A percentile compares a stretch with the other conserved stretches of the same genome.
Evolutionary conservation across 2,797 vertebrate genomes (phyloP).

Genomic region (Lepus townsendii): DNA sequence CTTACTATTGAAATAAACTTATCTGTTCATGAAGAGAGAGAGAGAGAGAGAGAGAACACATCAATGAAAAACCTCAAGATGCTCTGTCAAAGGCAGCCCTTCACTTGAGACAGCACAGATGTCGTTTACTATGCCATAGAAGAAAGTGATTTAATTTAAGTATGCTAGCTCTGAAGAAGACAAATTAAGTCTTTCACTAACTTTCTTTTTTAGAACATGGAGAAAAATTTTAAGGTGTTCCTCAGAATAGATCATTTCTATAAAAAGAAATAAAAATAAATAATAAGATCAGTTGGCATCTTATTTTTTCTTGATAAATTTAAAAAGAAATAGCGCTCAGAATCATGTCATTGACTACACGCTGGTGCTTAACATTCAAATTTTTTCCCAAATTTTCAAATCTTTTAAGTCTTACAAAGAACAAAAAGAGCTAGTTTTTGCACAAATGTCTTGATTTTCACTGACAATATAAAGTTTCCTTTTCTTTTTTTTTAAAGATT

Average conservation of each 20-base stretch:
- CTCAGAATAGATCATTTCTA: not conserved
- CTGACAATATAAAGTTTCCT: not conserved
- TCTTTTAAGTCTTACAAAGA: not conserved
- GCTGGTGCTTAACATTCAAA: not conserved
- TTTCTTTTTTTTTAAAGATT: not conserved
- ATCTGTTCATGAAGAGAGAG: conserved; percentile 48
- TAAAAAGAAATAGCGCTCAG: not conserved
- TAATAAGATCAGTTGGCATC: not conserved
- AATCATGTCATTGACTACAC: not conserved
- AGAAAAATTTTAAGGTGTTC: not conserved
- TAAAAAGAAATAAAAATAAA: conserved; percentile 12
- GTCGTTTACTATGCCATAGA: not conserved
- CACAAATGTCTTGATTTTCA: not conserved
- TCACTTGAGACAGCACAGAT: not conserved
- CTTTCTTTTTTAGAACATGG: not conserved
- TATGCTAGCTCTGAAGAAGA: not conserved
- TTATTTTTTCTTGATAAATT: not conserved
- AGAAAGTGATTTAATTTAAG: not conserved
- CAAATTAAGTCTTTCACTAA: not conserved
- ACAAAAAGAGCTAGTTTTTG: not conserved
- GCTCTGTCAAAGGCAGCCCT: not conserved
- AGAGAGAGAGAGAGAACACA: not conserved
- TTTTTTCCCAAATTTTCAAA: not conserved
- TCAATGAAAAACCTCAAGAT: not conserved
- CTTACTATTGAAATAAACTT: conserved; percentile 83